Evolutionary conservation across 2,888 invertebrate species (phyloP).

Genomic region (Encarsia formosa): DNA sequence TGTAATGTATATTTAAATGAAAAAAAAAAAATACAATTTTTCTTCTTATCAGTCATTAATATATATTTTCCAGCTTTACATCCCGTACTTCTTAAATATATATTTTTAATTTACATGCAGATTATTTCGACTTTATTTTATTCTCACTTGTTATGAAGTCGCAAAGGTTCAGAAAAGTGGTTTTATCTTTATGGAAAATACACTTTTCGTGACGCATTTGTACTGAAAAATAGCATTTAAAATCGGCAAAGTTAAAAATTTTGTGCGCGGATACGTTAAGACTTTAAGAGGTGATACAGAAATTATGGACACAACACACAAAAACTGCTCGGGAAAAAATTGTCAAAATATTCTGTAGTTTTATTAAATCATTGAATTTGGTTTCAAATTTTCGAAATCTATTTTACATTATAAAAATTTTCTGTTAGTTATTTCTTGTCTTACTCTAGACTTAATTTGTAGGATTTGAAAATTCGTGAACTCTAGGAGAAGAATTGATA

Average conservation of each 20-base stretch:
- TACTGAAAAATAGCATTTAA: slow-evolving; percentile 19
- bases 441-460: too few species aligned
- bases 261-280: slow-evolving; percentile 10
- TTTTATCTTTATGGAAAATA: slow-evolving; percentile 5
- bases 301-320: slow-evolving; percentile 4
- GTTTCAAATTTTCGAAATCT: too few species aligned
- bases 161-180: slow-evolving; percentile 11
- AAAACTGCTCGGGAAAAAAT: slow-evolving; percentile 5
- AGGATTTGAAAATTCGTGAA: too few species aligned
- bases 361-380: too few species aligned
- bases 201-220: slow-evolving; percentile 4
- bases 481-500: too few species aligned
- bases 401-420: too few species aligned
- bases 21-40: too few species aligned
- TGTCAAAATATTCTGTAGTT: not conserved
- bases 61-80: slow-evolving; percentile 26
- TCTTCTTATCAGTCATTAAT: slow-evolving; percentile 24
- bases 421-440: too few species aligned
- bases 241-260: slow-evolving; percentile 13
- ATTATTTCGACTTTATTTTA: slow-evolving; percentile 6
- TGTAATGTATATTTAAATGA: too few species aligned
- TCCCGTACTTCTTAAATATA: slow-evolving; percentile 22
- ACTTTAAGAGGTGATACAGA: slow-evolving; percentile 7
- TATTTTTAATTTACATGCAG: slow-evolving; percentile 24
- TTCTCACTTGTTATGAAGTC: slow-evolving; percentile 4